phyloP scores from a whole-genome alignment of 1,140 invertebrate species.

The Musca vetustissima region DNA sequence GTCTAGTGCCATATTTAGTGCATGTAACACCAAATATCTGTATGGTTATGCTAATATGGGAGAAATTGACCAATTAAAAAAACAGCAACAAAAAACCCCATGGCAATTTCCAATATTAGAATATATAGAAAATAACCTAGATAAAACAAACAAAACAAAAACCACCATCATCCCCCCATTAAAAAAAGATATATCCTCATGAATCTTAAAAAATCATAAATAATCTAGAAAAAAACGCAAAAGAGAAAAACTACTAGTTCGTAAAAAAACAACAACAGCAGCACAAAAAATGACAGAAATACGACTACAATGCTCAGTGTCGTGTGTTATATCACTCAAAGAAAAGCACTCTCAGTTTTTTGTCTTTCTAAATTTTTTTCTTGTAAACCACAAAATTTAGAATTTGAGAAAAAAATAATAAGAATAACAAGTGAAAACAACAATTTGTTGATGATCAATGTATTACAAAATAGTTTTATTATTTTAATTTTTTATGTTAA shows the following conservation, averaged over 20 bases:
- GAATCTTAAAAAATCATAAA: no score
- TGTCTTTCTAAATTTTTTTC: slow-evolving; percentile 1
- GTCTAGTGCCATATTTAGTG: slow-evolving; percentile 87
- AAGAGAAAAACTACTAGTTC: no score
- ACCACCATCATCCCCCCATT: no score
- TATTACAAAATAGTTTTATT: no score
- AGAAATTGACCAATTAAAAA: slow-evolving; percentile 77
- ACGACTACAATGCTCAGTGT: no score
- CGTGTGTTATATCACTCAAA: no score
- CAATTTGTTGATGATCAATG: no score
- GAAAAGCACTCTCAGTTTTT: not conserved
- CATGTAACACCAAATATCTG: slow-evolving; percentile 97
- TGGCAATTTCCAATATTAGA: slow-evolving; percentile 3
- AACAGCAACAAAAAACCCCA: not conserved
- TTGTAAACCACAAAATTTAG: not conserved
- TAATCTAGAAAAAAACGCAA: no score
- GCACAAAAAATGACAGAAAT: not conserved
- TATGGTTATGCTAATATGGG: slow-evolving; percentile 96
- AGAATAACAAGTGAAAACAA: no score
- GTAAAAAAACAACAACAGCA: no score
- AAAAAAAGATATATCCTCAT: slow-evolving; percentile 12
- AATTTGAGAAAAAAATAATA: no score
- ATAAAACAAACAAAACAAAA: not conserved
- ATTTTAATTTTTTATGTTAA: no score
- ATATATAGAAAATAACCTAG: slow-evolving; percentile 11